Evolutionary conservation across 2,113 vertebrate species (phyloP), one percentile per base, ranked within the genome.

Genomic region (Gambusia holbrooki): DNA sequence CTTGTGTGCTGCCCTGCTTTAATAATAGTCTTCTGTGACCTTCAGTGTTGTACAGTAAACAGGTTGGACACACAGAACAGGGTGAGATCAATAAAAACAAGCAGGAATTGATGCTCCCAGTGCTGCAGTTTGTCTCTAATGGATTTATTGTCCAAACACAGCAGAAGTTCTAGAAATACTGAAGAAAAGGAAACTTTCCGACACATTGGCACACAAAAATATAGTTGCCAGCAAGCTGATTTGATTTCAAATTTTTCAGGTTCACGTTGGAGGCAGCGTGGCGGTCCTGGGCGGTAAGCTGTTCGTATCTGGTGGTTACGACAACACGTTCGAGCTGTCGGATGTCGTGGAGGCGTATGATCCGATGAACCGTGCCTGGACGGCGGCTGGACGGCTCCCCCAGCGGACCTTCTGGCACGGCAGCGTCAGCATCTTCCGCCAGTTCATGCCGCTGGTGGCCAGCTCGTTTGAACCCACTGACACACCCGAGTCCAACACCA

Each of bases 351-450:
- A 99, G 58, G 95, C 95, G 0, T 99, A 95, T 0, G 96, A 99
- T 74, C 96, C 97, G 0, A 90, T 92, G 80, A 84, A 94, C 0
- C 93, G 96, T 4, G 70, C 83, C 0, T 99, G 98, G 98, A 93
- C 90, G 0, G 62, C 93, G 0, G 95, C 95, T 6, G 98, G 97
- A 0, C 95, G 93, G 1, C 95, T 99, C 1, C 98, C 98, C 0
- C 98, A 98, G 90, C 96, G 97, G 45, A 98, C 96, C 72, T 99
- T 99, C 94, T 99, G 98, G 98, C 98, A 99, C 0, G 96, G 97
- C 93, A 99, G 96, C 0, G 98, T 99, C 93, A 99, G 97, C 94
- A 99, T 99, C 33, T 99, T 99, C 93, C 96, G 98, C 1, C 98
- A 99, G 94, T 99, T 99, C 94, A 98, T 99, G 98, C 98, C 98